phyloP scores from a whole-genome alignment of 2,797 vertebrate species.

The Myripristis jacobus region DNA sequence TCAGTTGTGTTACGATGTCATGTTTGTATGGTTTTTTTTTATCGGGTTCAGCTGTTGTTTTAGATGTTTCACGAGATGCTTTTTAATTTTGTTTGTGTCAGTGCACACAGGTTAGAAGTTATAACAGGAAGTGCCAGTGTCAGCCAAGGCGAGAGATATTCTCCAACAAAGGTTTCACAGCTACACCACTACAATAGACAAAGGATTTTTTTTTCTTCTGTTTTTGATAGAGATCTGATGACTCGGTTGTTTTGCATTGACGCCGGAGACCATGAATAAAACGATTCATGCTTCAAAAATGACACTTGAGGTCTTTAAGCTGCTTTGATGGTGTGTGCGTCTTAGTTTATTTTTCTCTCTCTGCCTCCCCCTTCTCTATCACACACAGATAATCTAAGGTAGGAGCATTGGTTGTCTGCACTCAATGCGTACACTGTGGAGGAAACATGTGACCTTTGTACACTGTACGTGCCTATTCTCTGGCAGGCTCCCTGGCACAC shows the following conservation, averaged over 20 bases:
- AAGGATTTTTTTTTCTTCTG: conserved; percentile 29
- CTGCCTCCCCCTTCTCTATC: conserved; percentile 37
- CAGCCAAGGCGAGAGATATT: not conserved
- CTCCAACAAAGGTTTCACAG: too few relatives aligned
- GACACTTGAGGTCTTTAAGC: conserved; percentile 37
- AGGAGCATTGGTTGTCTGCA: conserved; percentile 45
- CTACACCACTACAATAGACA: conserved; percentile 40
- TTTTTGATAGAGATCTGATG: conserved; percentile 54
- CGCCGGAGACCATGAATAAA: conserved; percentile 63
- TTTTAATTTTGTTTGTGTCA: conserved; percentile 34
- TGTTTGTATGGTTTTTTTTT: conserved; percentile 48
- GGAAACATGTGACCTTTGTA: conserved; percentile 61
- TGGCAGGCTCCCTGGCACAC: conserved; percentile 33
- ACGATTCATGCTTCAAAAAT: conserved; percentile 56
- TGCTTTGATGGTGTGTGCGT: conserved; percentile 41
- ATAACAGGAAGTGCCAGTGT: not conserved
- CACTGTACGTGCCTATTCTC: conserved; percentile 46
- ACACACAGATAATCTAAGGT: conserved; percentile 71
- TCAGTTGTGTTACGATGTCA: conserved; percentile 19
- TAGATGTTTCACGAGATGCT: conserved; percentile 9
- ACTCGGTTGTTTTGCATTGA: conserved; percentile 62
- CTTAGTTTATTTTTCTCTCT: conserved; percentile 57
- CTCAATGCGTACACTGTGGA: conserved; percentile 29
- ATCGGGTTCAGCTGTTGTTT: conserved; percentile 33
- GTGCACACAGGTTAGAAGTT: too few relatives aligned